Evolutionary conservation across 1,140 invertebrate genomes (phyloP), one percentile per base, ranked within the genome.

Genomic region (Drosophila kikkawai): DNA sequence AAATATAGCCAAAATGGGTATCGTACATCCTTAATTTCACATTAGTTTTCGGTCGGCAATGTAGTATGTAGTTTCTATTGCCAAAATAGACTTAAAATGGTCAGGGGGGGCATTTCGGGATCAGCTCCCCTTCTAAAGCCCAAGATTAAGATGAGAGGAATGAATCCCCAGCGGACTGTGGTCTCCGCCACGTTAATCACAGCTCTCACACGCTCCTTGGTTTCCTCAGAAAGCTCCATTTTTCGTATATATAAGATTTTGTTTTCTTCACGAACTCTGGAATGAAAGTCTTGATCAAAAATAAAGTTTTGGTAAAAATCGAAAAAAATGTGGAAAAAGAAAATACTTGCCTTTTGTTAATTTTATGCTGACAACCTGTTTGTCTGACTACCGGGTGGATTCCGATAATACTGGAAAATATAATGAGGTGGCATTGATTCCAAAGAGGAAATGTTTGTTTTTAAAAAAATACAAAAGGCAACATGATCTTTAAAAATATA

Each of bases 111-210:
- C 53, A 56, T 56, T 5, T 9, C 13, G 4, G 19, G 53, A 56
- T 56, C 19, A n/a, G 53, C 53, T n/a, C 53, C 53, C 19, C 15
- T 9, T 12, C 19, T 22, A 4, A 56, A 39, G 53, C 53, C 53
- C 53, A 56, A n/a, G 17, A 56, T 3, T 22, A 56, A 22, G 53
- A 56, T 8, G 19, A 56, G 37, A 11, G 53, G 53, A 2, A 56
- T 3, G 13, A 56, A 26, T 39, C 36, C 53, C 53, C 53, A 56
- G 19, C 6, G 7, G 53, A 55, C 4, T n/a, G 34, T 39, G 36
- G 13, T 39, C 19, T 55, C 36, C 53, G 26, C 5, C 2, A 3
- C 36, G 0, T 22, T 22, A 5, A 55, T 11, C 34, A 26, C 53
- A 26, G 15, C 15, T 39, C 13, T 15, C 19, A 39, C 8, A n/a